Evolutionary conservation across 2,113 vertebrate species (phyloP).

Genomic region (Azemiops feae): DNA sequence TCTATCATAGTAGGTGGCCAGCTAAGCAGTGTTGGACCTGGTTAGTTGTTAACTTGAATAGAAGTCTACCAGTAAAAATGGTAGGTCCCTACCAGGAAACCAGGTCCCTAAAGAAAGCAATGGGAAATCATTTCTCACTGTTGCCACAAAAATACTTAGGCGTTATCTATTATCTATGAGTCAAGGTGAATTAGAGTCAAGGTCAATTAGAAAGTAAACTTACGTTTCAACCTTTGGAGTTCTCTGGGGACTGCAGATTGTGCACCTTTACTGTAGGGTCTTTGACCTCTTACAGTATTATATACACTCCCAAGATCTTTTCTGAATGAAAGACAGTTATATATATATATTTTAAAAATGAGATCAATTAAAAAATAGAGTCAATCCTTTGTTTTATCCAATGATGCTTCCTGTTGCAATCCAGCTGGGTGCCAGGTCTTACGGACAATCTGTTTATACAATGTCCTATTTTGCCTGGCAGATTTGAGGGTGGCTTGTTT

Average conservation of each 20-base stretch:
- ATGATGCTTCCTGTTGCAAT: neutral
- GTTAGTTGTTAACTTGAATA: neutral
- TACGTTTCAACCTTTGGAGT: neutral
- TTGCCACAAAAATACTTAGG: neutral
- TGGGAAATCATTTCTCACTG: neutral
- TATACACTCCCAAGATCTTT: too few relatives aligned
- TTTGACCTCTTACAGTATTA: too few relatives aligned
- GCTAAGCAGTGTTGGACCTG: neutral
- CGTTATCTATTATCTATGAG: neutral
- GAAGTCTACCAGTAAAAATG: neutral
- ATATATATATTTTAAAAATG: too few relatives aligned
- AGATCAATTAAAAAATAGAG: neutral
- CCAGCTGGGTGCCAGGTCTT: too few relatives aligned
- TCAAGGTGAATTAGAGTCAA: neutral
- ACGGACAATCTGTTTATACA: neutral
- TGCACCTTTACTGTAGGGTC: neutral
- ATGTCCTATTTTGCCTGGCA: neutral
- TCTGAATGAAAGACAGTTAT: too few relatives aligned
- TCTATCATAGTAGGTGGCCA: neutral
- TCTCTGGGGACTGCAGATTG: neutral
- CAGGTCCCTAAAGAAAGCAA: neutral
- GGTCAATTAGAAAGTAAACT: neutral
- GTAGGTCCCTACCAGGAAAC: neutral
- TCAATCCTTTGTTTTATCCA: neutral
- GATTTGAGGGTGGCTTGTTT: neutral